Base-by-base conservation (phyloP, 2,797 vertebrate genomes). In the Rhynchonycteris naso region DNA sequence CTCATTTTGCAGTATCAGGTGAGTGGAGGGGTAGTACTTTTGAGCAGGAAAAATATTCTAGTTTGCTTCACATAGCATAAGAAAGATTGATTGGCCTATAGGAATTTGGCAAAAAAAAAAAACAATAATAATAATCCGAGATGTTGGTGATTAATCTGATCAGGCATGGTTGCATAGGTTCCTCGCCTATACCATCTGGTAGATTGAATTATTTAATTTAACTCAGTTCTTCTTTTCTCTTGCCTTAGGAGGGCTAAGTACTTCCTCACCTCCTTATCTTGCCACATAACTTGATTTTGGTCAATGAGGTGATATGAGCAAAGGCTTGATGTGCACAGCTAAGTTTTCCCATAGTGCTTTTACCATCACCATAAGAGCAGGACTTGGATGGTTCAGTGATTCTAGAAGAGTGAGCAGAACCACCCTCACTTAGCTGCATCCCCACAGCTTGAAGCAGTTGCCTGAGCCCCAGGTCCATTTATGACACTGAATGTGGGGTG, bases 161-260 rank as follows among this genome's bases (percentile, higher is more conserved):
- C 30, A 79, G 65, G 65, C 65, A 58, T 35, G 19, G 38, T 35
- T 35, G 38, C 15, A 4, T 30, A 33, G 18, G 22, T 58, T 5
- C 47, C 61, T 65, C 59, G 50, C 21, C 22, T n/a, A 33, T 72
- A 35, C 43, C 5, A 19, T 63, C 16, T 38, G 56, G 12, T 28
- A 35, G 38, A 38, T 21, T 88, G 28, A 84, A 47, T 90, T 81
- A 58, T 65, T 94, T 47, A 92, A 75, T 65, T 94, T 47, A 92
- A 75, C 21, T 72, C 28, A 15, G 11, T 50, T 90, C 11, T 75
- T 75, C 71, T 65, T 81, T 52, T 19, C 54, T 82, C 11, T 68
- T 33, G 3, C 33, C 18, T 35, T 8, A 47, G 28, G 63, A 68
- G 63, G 5, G 1, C 50, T 86, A 59, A 78, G 10, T 47, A 19